phyloP scores from a whole-genome alignment of 53 echinoderm and acorn worm genomes.

The Echinometra lucunter region DNA sequence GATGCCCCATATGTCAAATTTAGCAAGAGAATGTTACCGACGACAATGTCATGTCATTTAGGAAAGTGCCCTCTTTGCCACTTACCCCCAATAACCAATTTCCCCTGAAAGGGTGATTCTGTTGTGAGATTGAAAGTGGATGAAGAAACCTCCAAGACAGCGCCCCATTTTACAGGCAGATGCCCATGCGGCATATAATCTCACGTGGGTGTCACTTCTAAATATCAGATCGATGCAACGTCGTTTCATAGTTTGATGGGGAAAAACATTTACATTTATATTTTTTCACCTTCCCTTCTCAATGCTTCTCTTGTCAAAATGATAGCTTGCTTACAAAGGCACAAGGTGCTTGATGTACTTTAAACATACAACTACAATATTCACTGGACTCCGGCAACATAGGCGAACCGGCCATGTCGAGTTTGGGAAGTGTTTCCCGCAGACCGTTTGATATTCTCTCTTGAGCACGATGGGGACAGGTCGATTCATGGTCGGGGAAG shows the following conservation, averaged over 20 bases:
- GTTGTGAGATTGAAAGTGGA: neutral
- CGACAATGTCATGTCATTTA: neutral
- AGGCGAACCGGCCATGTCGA: too few species aligned
- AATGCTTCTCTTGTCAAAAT: too few species aligned
- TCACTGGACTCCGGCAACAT: too few species aligned
- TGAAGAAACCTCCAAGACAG: neutral
- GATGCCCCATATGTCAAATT: neutral
- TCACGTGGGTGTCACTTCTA: neutral
- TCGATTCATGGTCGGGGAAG: too few species aligned
- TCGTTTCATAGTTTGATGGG: too few species aligned
- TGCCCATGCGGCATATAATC: neutral
- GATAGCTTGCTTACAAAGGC: too few species aligned
- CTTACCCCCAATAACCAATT: slow-evolving; percentile 18
- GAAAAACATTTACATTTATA: neutral
- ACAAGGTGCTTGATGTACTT: too few species aligned
- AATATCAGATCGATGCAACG: neutral
- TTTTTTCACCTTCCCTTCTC: too few species aligned
- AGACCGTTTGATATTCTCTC: too few species aligned
- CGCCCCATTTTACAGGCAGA: neutral
- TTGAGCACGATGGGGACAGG: too few species aligned
- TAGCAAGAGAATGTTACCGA: neutral
- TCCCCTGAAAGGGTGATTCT: neutral
- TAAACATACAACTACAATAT: too few species aligned
- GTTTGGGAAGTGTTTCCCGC: too few species aligned
- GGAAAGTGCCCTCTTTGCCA: slow-evolving; percentile 4